Evolutionary conservation across 2,113 vertebrate species (phyloP).

Genomic region (Thamnophis sirtalis): DNA sequence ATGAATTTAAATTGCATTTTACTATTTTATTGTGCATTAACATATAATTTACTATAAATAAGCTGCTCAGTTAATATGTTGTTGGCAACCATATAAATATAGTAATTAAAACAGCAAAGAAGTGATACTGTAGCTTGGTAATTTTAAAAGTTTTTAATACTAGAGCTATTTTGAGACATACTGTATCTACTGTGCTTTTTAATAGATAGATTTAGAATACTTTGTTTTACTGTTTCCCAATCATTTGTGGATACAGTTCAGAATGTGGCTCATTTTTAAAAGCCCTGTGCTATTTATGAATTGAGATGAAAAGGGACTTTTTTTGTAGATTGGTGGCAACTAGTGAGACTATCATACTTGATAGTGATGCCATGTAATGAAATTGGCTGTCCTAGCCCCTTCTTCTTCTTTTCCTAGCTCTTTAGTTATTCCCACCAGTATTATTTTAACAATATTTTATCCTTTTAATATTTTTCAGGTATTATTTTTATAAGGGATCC

Average conservation of each 20-base stretch:
- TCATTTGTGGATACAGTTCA: not conserved
- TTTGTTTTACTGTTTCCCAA: not conserved
- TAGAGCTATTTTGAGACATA: not conserved
- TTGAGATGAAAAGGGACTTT: not conserved
- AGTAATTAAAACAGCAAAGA: not conserved
- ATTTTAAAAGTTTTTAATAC: not conserved
- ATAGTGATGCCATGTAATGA: not conserved
- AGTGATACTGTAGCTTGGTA: not conserved
- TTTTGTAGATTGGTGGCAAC: not conserved
- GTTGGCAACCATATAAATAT: not conserved
- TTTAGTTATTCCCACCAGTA: not conserved
- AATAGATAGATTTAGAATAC: not conserved
- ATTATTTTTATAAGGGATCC: not conserved
- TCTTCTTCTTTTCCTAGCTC: not conserved
- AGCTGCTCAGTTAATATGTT: not conserved
- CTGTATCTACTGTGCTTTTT: not conserved
- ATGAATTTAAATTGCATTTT: not conserved
- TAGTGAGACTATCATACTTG: not conserved
- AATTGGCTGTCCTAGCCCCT: not conserved
- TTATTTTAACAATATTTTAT: not conserved
- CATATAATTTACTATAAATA: not conserved
- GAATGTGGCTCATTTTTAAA: not conserved
- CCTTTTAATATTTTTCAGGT: not conserved
- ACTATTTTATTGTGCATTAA: not conserved
- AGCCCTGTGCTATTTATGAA: not conserved